Evolutionary conservation across 2,113 vertebrate species (phyloP).

Genomic region (Odocoileus hemionus): DNA sequence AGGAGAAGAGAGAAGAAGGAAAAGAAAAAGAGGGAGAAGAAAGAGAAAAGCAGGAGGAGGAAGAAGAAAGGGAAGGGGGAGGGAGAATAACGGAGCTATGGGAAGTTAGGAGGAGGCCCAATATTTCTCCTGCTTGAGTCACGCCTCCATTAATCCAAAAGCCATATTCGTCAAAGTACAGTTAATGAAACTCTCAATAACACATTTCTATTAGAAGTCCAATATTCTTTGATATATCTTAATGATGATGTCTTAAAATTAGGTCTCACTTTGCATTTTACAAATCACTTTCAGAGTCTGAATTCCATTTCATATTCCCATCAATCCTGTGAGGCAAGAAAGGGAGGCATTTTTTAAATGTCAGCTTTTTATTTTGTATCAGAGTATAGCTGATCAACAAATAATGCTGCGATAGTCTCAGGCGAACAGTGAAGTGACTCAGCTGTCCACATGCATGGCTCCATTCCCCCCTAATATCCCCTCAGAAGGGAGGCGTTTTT

Average conservation of each 20-base stretch:
- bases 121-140: neutral
- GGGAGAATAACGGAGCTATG: fast-evolving
- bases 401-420: neutral
- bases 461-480: neutral
- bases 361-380: neutral
- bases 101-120: neutral
- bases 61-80: fast-evolving
- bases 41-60: fast-evolving
- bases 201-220: neutral
- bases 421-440: neutral
- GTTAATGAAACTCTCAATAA: neutral
- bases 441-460: neutral
- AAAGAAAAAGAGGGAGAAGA: fast-evolving
- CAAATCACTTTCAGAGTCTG: neutral
- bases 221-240: neutral
- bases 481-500: neutral
- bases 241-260: neutral
- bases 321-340: neutral
- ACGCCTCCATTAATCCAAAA: neutral
- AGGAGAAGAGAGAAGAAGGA: fast-evolving
- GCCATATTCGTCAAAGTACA: neutral
- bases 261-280: neutral
- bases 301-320: neutral
- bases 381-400: neutral
- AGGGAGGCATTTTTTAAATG: neutral